phyloP scores from a whole-genome alignment of 2,888 invertebrate genomes.

The Barypeithes pellucidus region DNA sequence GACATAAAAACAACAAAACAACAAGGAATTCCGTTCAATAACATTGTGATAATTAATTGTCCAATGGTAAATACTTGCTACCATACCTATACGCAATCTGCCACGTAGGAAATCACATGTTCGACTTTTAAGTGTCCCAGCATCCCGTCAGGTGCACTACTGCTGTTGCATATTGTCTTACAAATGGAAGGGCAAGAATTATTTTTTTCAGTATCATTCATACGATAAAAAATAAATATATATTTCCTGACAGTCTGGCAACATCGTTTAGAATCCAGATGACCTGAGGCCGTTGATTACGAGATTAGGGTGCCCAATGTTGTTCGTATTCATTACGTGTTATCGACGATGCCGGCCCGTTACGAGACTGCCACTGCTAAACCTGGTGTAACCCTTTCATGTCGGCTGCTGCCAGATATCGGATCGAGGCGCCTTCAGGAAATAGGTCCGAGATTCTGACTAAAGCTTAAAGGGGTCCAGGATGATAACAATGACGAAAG shows the following conservation, averaged over 20 bases:
- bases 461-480: slow-evolving; percentile 47
- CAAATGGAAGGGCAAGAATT: no score
- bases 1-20: no score
- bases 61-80: no score
- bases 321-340: slow-evolving; percentile 55
- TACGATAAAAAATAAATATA: no score
- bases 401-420: slow-evolving; percentile 50
- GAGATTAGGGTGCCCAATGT: slow-evolving; percentile 45
- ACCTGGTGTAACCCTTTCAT: slow-evolving; percentile 51
- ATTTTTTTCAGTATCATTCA: no score
- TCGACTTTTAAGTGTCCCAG: no score
- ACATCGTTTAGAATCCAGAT: slow-evolving; percentile 28
- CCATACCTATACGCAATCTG: no score
- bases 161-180: no score
- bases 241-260: slow-evolving; percentile 31
- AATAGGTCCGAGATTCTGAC: slow-evolving; percentile 45
- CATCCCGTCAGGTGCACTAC: no score
- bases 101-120: no score
- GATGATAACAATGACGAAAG: slow-evolving; percentile 51
- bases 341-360: slow-evolving; percentile 51
- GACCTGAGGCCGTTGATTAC: slow-evolving; percentile 47
- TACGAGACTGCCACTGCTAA: slow-evolving; percentile 43
- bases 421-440: slow-evolving; percentile 48
- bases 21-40: no score
- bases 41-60: no score